A percentile compares a stretch with the other conserved stretches of the same genome.
These are phyloP conservation scores for Ochlodes sylvanus DNA, from an alignment of 2,888 invertebrate species.

Conservation along the genomic window DNA sequence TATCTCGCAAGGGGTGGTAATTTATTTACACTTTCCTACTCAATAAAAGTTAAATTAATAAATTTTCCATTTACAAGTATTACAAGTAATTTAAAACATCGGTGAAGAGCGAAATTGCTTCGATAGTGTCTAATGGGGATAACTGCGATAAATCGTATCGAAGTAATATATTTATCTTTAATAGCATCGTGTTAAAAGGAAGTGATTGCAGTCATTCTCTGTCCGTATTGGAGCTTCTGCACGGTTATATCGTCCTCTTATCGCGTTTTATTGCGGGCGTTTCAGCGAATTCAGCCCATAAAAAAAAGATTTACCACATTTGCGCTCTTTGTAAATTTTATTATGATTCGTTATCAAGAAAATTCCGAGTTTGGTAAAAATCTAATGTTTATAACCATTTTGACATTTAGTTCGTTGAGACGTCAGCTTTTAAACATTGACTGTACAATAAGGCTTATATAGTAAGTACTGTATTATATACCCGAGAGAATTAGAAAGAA, in stretches of 20 bases:
- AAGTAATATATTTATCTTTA: background rate
- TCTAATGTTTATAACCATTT: too few relatives aligned
- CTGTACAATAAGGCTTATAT: too few relatives aligned
- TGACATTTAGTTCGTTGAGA: too few relatives aligned
- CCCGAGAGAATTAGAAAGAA: too few relatives aligned
- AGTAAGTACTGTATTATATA: too few relatives aligned
- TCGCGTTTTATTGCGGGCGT: conserved; percentile 33
- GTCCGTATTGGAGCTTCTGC: conserved; percentile 13
- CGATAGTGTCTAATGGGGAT: background rate
- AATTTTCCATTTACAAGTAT: too few relatives aligned
- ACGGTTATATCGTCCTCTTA: conserved; percentile 26
- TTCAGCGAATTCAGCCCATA: conserved; percentile 28
- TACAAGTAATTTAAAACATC: too few relatives aligned
- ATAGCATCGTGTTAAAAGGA: conserved; percentile 10
- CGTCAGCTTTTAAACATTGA: too few relatives aligned
- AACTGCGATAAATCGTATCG: background rate
- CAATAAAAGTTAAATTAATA: too few relatives aligned
- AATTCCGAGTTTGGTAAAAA: background rate
- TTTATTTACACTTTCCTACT: too few relatives aligned
- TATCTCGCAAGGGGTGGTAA: too few relatives aligned
- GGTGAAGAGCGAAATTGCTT: too few relatives aligned
- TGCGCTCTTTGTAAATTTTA: conserved; percentile 16
- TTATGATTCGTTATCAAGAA: conserved; percentile 3
- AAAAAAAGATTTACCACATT: conserved; percentile 23
- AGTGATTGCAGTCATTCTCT: conserved; percentile 14